A percentile compares a stretch with the other conserved stretches of the same genome.
phyloP scores from a whole-genome alignment of 2,888 invertebrate species.

The Alloplasta piceator region DNA sequence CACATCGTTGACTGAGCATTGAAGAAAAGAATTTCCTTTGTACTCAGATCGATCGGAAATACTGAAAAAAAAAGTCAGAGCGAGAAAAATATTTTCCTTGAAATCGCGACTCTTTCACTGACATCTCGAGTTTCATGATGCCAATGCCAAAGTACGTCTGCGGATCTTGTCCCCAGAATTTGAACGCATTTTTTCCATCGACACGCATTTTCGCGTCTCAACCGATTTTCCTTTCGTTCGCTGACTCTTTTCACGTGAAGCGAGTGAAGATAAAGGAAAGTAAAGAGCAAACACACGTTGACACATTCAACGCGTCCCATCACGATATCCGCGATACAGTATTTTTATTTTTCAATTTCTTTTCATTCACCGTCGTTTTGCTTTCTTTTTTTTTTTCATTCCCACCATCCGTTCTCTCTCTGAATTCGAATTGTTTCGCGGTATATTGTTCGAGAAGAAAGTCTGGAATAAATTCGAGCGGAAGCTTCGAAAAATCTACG shows the following conservation, averaged over 20 bases:
- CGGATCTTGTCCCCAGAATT: conserved; percentile 26
- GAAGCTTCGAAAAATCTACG: conserved; percentile 36
- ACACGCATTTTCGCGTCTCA: conserved; percentile 19
- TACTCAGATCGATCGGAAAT: conserved; percentile 22
- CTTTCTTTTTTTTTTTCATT: conserved; percentile 19
- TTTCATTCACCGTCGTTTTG: conserved; percentile 1
- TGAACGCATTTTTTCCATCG: conserved; percentile 48
- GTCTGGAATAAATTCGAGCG: conserved; percentile 48
- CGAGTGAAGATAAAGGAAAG: neutral
- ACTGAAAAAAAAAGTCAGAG: conserved; percentile 24
- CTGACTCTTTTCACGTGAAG: conserved; percentile 34
- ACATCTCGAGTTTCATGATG: conserved; percentile 4
- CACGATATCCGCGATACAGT: conserved; percentile 1
- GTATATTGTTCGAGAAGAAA: conserved; percentile 37
- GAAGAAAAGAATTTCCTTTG: conserved; percentile 23
- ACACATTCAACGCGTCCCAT: neutral
- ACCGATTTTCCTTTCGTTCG: conserved; percentile 39
- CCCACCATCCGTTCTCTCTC: conserved; percentile 1
- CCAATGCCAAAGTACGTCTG: neutral
- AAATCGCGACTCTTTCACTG: neutral
- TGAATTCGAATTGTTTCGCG: conserved; percentile 58
- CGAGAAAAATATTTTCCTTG: conserved; percentile 40
- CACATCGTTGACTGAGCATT: conserved; percentile 17
- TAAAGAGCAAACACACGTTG: neutral
- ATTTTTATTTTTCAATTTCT: conserved; percentile 23